A percentile compares a stretch with the other conserved stretches of the same genome.
Conservation (phyloP, 2,888 invertebrate genomes). For the Polymixis flavicincta region DNA sequence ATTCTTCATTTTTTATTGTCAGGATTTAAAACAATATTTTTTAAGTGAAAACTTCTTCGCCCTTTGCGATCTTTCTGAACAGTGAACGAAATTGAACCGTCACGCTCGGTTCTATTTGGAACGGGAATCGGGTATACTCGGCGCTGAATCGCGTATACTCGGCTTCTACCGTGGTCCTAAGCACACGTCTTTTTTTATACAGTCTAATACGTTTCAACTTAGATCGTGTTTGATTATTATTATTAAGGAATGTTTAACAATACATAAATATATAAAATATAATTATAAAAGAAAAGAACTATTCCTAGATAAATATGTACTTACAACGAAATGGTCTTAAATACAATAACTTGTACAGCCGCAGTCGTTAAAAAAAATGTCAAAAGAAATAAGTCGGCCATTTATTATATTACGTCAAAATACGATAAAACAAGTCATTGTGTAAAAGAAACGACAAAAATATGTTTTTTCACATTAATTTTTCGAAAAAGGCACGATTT, state of each 20-base stretch:
- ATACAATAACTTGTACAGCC: constrained; percentile 18
- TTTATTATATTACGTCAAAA: constrained; percentile 35
- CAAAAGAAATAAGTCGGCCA: constrained; percentile 20
- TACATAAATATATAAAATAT: constrained; percentile 54
- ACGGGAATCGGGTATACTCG: no score
- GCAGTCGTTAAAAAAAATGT: not conserved
- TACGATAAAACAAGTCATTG: constrained; percentile 10
- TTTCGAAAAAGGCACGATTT: constrained; percentile 71
- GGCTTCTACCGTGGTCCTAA: not conserved
- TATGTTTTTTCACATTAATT: constrained; percentile 48
- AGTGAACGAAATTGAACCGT: not conserved
- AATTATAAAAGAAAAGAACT: constrained; percentile 33
- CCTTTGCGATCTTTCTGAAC: not conserved
- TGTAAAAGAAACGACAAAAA: constrained; percentile 50
- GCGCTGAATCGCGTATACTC: not conserved
- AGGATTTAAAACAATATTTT: not conserved
- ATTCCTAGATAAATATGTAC: constrained; percentile 67
- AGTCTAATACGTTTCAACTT: constrained; percentile 31
- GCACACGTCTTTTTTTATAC: not conserved
- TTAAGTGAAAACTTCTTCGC: not conserved
- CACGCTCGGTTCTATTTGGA: not conserved
- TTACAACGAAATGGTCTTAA: constrained; percentile 20
- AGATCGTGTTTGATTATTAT: constrained; percentile 48
- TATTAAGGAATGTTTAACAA: constrained; percentile 61
- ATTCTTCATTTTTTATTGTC: constrained; percentile 13